Base-by-base conservation (phyloP, 2,888 invertebrate species). In the Agrypnus murinus region DNA sequence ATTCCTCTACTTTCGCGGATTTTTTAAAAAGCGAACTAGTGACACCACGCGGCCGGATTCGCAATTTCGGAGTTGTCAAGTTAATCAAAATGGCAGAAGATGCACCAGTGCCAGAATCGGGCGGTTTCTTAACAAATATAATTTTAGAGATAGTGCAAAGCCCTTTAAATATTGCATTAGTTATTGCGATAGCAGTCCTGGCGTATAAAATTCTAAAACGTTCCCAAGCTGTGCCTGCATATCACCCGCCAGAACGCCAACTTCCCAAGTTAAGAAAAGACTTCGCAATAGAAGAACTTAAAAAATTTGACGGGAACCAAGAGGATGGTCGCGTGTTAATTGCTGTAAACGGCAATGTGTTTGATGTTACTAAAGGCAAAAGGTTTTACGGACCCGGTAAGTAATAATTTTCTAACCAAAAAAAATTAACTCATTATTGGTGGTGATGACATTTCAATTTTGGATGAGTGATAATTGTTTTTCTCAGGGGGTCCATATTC, bases 301-400 rank as follows among this genome's bases (percentile, higher is more conserved):
- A 91, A 77, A 90, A 92, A 77, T 98, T 92, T 84, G 95, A 98
- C 84, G 98, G 98, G 4, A 93, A 87, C 65, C 94, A 93, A 81
- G 87, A 92, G 32, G 97, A 97, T 81, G 96, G 96, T 25, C 88
- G 98, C 76, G 93, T 98, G 72, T 88, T 98, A 75, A 91, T 99
- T 46, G 98, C 96, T 7, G 95, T 98, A 62, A 97, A 98, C 85
- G 96, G 97, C 25, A 96, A 92, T 87, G 94, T 99, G 60, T 99
- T 96, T 87, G 98, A 99, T 87, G 97, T 93, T 76, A 97, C 98
- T 45, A 92, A 91, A 83, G 97, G 96, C 70, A 94, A 93, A 82
- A 89, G 92, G 74, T 97, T 96, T 86, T 98, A 98, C 86, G 98
- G 98, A 17, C 97, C 97, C 86, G 97, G 98, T 97, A 88, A 84